Conservation (phyloP, 2,113 vertebrate species). For the Myanophis thanlyinensis region DNA sequence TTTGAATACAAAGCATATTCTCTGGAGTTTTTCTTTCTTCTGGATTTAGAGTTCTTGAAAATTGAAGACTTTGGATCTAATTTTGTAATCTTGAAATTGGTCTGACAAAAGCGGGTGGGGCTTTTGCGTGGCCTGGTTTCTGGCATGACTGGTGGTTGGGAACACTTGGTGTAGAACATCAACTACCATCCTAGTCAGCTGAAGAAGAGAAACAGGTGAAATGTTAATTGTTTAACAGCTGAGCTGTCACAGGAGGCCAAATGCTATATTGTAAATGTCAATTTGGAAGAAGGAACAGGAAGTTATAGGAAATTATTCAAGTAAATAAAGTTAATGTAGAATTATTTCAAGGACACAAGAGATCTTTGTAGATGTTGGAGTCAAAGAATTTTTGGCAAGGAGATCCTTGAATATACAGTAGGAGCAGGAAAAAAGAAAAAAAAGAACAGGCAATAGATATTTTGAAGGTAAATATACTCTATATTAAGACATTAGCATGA, state of each 20-base stretch:
- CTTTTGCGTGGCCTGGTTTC: neutral
- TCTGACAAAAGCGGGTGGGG: neutral
- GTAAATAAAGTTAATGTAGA: neutral
- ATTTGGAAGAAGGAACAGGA: neutral
- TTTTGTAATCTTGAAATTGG: neutral
- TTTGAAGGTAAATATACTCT: neutral
- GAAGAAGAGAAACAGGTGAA: neutral
- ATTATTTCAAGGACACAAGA: neutral
- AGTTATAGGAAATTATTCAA: neutral
- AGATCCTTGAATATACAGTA: neutral
- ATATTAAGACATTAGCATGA: neutral
- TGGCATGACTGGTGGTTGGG: neutral
- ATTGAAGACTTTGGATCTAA: neutral
- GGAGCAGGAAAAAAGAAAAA: neutral
- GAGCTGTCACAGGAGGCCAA: neutral
- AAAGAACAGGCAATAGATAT: neutral
- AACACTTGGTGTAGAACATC: neutral
- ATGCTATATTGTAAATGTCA: neutral
- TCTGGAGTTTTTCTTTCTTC: neutral
- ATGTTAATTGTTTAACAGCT: neutral
- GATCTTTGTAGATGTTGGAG: neutral
- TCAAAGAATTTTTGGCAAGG: neutral
- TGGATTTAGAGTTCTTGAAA: neutral
- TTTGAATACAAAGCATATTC: neutral
- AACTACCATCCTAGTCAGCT: neutral